Conservation (phyloP, 2,888 invertebrate species). For the Brachyopa scutellaris region DNA sequence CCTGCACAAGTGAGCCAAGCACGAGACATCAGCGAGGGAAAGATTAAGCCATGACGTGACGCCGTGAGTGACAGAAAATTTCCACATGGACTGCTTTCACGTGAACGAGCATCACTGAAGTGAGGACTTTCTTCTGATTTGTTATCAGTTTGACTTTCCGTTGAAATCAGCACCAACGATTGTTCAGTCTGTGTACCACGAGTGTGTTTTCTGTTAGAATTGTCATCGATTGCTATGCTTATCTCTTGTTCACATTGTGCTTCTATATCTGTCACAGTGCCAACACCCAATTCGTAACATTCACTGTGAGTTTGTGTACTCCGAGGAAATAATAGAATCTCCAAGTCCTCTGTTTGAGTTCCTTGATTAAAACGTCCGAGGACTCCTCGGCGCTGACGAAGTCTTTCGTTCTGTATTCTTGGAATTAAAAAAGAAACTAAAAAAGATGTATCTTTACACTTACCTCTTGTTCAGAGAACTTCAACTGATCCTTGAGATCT, state of each 20-base stretch:
- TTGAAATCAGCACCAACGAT: constrained; percentile 26
- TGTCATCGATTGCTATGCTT: constrained; percentile 21
- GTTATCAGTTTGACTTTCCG: constrained; percentile 45
- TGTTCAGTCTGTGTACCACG: not conserved
- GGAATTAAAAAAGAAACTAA: constrained; percentile 48
- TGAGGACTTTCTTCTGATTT: not conserved
- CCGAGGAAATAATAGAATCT: constrained; percentile 77
- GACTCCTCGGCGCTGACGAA: constrained; percentile 68
- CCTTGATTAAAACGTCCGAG: constrained; percentile 76
- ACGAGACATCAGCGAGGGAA: constrained; percentile 61
- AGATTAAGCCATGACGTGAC: constrained; percentile 40
- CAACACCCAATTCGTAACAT: not conserved
- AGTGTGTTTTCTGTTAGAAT: not conserved
- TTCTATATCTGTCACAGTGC: not conserved
- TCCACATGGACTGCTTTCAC: constrained; percentile 50
- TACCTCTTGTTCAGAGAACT: constrained; percentile 96
- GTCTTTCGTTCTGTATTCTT: constrained; percentile 68
- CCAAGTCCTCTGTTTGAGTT: constrained; percentile 78
- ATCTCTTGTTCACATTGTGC: constrained; percentile 24
- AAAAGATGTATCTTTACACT: constrained; percentile 43
- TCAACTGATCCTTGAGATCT: constrained; percentile 94
- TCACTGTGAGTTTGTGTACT: constrained; percentile 77
- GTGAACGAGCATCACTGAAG: not conserved
- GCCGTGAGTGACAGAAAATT: constrained; percentile 11
- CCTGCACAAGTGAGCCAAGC: constrained; percentile 58